phyloP scores from a whole-genome alignment of 2,113 vertebrate species.

The Rhea pennata region DNA sequence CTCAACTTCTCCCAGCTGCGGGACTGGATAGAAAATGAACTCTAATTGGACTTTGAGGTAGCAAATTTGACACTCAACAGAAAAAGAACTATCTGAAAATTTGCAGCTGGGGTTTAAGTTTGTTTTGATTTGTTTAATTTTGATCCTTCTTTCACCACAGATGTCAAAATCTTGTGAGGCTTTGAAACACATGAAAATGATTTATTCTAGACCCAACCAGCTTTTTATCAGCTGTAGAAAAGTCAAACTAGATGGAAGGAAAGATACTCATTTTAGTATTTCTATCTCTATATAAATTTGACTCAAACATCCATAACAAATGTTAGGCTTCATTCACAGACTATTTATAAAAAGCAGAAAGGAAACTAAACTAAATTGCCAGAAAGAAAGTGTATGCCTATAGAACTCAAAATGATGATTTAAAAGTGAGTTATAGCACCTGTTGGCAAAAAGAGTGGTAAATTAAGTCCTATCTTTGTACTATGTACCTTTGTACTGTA shows the following conservation, averaged over 20 bases:
- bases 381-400: constrained; percentile 16
- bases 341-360: constrained; percentile 49
- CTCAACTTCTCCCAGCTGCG: constrained; percentile 56
- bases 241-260: constrained; percentile 28
- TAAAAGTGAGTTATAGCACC: background rate
- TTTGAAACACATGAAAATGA: constrained; percentile 26
- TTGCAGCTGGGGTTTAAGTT: constrained; percentile 62
- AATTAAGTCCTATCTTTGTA: background rate
- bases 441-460: background rate
- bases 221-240: constrained; percentile 55
- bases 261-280: constrained; percentile 40
- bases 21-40: constrained; percentile 52
- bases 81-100: constrained; percentile 47
- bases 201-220: constrained; percentile 52
- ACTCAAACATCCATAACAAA: constrained; percentile 34
- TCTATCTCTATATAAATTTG: constrained; percentile 33
- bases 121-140: constrained; percentile 61
- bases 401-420: background rate
- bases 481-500: background rate
- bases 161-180: constrained; percentile 36
- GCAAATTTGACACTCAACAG: constrained; percentile 38
- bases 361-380: background rate
- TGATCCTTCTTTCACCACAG: constrained; percentile 57
- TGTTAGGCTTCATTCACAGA: constrained; percentile 32
- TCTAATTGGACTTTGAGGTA: constrained; percentile 63